phyloP scores from a whole-genome alignment of 2,113 vertebrate genomes.

The Anolis carolinensis region DNA sequence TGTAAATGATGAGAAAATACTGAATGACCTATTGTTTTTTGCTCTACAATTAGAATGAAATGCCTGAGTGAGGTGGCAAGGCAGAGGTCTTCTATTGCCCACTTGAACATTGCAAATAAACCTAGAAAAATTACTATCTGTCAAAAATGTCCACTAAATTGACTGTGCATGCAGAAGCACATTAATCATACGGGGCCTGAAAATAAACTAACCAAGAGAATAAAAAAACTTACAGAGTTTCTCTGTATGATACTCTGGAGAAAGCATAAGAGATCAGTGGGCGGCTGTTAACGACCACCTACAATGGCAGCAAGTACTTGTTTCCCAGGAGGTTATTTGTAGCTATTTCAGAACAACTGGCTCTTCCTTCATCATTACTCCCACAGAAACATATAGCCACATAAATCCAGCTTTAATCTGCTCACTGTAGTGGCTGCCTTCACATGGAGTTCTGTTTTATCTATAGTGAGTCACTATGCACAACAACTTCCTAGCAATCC shows the following conservation, averaged over 20 bases:
- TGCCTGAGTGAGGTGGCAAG: background rate
- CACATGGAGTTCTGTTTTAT: background rate
- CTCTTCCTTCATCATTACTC: background rate
- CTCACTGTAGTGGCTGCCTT: background rate
- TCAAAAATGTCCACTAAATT: background rate
- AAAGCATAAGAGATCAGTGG: background rate
- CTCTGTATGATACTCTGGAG: background rate
- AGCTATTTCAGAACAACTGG: background rate
- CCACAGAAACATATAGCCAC: background rate
- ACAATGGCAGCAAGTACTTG: background rate
- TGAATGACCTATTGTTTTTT: background rate
- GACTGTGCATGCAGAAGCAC: background rate
- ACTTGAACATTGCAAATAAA: background rate
- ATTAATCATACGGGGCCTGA: background rate
- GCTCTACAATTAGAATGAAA: background rate
- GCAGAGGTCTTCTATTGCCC: background rate
- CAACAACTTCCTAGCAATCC: background rate
- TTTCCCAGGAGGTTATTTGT: constrained; percentile 2
- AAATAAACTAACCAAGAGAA: background rate
- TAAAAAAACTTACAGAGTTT: background rate
- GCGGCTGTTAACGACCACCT: background rate
- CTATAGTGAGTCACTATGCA: background rate
- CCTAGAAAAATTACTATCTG: background rate
- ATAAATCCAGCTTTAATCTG: background rate
- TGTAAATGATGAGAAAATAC: background rate